Evolutionary conservation across 2,113 vertebrate genomes (phyloP), one percentile per base, ranked within the genome.

Genomic region (Oncorhynchus keta): DNA sequence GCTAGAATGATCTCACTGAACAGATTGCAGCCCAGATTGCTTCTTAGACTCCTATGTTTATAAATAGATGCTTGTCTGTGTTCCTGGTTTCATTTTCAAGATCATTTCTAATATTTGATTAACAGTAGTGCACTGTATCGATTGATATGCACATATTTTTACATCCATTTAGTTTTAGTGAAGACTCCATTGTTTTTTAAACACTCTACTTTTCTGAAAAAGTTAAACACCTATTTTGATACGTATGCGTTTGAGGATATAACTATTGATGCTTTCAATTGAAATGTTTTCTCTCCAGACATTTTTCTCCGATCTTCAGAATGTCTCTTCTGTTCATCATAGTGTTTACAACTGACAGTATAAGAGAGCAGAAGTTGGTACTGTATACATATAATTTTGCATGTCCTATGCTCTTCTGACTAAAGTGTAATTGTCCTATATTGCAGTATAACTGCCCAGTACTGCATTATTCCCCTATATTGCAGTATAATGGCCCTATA

Each of bases 11-110:
- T 87, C 79, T 89, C 77, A 74, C 76, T 65, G 68, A 92, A 89
- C 88, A 92, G 91, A 86, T 87, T 93, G 89, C 85, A 32, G 77
- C 76, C 85, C 91, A 91, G 88, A 91, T 91, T 94, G 90, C 79
- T 48, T 85, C 70, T 81, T 87, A 84, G 87, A 90, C 86, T 78
- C 69, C 77, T 73, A 64, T 70, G 84, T 89, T 88, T 90, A 90
- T 87, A 85, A 91, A 91, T 87, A 88, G 84, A 61, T 74, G 69
- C 69, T 59, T 72, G n/a, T 75, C 39, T 45, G 32, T 75, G 66
- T 71, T 81, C 68, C 64, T 78, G 73, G 76, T 88, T 86, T 75
- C 78, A 78, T 85, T 88, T 72, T 64, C 84, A 76, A 79, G 79
- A 87, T 82, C 13, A 28, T 84, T 67, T 75, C 51, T 84, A 69